Evolutionary conservation across 2,797 vertebrate genomes (phyloP).

Genomic region (Mus minutoides): DNA sequence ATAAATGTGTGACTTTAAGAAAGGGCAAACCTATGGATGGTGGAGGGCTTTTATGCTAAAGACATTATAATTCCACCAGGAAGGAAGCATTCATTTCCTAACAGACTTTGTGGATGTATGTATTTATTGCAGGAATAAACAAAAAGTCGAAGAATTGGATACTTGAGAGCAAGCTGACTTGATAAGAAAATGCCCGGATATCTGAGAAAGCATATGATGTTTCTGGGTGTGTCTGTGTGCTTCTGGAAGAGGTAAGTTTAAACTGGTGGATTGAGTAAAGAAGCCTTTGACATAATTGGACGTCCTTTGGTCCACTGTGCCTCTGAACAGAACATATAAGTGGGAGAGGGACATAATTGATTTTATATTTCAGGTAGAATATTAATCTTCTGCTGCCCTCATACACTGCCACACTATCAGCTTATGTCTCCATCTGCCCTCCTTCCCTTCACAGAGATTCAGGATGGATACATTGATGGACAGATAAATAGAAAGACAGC

Average conservation of each 20-base stretch:
- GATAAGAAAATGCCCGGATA: not conserved
- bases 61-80: not conserved
- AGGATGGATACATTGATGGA: not conserved
- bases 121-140: not conserved
- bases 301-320: not conserved
- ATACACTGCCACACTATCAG: not conserved
- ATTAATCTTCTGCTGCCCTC: not conserved
- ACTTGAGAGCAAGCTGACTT: not conserved
- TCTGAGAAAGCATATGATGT: not conserved
- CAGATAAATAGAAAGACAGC: not conserved
- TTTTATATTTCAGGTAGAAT: not conserved
- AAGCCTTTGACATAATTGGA: not conserved
- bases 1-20: not conserved
- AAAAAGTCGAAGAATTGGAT: not conserved
- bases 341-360: not conserved
- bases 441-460: not conserved
- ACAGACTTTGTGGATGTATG: not conserved
- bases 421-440: not conserved
- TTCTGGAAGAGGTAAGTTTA: conserved; percentile 1
- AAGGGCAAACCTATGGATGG: not conserved
- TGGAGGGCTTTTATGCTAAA: not conserved
- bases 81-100: conserved; percentile 27
- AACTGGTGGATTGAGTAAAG: not conserved
- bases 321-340: not conserved
- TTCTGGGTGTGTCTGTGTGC: not conserved